Conservation (phyloP, 2,797 vertebrate species). For the Xiphophorus birchmanni region DNA sequence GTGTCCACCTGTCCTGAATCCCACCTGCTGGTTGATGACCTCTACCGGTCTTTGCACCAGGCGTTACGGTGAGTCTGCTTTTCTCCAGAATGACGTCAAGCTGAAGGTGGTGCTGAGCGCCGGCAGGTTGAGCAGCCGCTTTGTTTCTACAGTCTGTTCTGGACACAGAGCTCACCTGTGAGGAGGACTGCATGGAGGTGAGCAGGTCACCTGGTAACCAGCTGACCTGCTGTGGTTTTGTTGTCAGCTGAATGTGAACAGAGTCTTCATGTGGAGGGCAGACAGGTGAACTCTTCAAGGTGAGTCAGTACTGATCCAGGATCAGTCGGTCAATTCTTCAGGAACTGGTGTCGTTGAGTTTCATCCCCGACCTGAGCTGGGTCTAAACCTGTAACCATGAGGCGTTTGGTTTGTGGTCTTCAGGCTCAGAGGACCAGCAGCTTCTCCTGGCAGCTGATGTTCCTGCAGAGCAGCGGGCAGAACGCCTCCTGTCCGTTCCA, state of each 20-base stretch:
- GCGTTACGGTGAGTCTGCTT: not conserved
- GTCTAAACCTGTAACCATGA: not conserved
- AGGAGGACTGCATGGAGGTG: conserved; percentile 85
- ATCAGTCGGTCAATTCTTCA: not conserved
- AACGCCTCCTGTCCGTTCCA: conserved; percentile 58
- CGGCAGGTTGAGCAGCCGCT: conserved; percentile 24
- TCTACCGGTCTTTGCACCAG: not conserved
- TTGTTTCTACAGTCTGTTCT: conserved; percentile 49
- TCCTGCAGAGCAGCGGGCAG: conserved; percentile 64
- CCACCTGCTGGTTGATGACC: not conserved
- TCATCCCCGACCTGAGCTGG: not conserved
- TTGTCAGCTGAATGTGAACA: conserved; percentile 60
- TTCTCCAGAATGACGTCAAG: conserved; percentile 68
- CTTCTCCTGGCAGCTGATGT: conserved; percentile 75
- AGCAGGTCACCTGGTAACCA: not conserved
- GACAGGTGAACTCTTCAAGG: conserved; percentile 43
- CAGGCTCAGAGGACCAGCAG: conserved; percentile 56
- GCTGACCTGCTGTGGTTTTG: not conserved
- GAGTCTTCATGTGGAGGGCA: conserved; percentile 45
- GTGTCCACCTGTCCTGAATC: not conserved
- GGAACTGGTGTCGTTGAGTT: not conserved
- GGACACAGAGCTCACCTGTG: conserved; percentile 79
- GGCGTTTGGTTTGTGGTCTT: not conserved
- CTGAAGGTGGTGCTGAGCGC: conserved; percentile 72
- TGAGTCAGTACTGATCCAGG: conserved; percentile 18